These are phyloP conservation scores for Brachionus rubens DNA, from an alignment of 1,140 invertebrate genomes.

Conservation along the genomic window DNA sequence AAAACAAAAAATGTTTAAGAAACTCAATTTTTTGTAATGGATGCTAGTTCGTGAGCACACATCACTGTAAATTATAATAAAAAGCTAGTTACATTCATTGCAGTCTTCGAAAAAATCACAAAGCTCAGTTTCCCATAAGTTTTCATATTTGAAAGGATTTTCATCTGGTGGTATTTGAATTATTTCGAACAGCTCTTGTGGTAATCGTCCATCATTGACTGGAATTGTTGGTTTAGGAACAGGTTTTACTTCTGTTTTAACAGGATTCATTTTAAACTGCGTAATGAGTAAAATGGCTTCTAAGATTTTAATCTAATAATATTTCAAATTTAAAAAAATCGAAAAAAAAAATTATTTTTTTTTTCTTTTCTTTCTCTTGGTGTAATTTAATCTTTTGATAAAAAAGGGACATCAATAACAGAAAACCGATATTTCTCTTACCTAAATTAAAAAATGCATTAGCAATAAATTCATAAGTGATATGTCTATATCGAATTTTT, in stretches of 20 bases:
- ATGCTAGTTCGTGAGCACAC: too few relatives aligned
- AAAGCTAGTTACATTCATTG: constrained; percentile 2
- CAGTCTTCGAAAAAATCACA: constrained; percentile 46
- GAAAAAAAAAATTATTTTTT: too few relatives aligned
- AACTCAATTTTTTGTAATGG: too few relatives aligned
- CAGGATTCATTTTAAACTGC: not conserved
- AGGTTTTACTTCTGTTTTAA: not conserved
- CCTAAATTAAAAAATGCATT: too few relatives aligned
- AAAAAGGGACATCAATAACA: too few relatives aligned
- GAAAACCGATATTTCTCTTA: not conserved
- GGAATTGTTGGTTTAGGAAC: constrained; percentile 24
- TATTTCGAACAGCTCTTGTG: constrained; percentile 43
- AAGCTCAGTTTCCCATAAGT: constrained; percentile 40
- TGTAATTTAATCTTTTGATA: too few relatives aligned
- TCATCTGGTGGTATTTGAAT: constrained; percentile 44
- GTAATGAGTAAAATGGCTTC: not conserved
- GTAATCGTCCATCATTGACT: constrained; percentile 14
- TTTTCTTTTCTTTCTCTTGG: too few relatives aligned
- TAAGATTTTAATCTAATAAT: too few relatives aligned
- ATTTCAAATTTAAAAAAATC: too few relatives aligned
- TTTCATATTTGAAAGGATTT: constrained; percentile 40
- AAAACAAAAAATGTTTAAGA: not conserved
- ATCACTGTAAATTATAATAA: too few relatives aligned
- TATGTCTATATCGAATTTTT: too few relatives aligned
- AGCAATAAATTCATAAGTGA: too few relatives aligned